These are phyloP conservation scores for Recurvirostra avosetta DNA, from an alignment of 2,113 vertebrate species.

Conservation along the genomic window DNA sequence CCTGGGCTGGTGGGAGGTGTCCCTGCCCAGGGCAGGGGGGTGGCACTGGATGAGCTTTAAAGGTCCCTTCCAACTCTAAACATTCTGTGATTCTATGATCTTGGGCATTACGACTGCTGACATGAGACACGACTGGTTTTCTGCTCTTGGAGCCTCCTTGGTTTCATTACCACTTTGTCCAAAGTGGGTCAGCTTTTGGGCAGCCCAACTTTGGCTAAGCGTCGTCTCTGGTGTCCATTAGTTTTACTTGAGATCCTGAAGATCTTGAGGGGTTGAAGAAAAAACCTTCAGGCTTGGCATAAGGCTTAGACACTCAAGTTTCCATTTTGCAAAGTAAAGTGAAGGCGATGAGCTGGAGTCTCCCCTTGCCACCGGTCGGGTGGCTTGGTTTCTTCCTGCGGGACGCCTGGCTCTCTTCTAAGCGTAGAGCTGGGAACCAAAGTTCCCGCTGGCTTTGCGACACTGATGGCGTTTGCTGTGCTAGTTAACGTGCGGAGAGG, in stretches of 20 bases:
- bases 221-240: not conserved
- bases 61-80: too few species aligned
- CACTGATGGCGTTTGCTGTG: rapidly evolving
- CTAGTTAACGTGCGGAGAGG: not conserved
- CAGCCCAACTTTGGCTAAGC: not conserved
- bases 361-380: rapidly evolving
- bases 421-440: not conserved
- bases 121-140: not conserved
- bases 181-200: not conserved
- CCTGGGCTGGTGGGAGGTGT: too few species aligned
- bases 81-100: too few species aligned
- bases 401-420: not conserved
- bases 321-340: not conserved
- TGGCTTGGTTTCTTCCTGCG: not conserved
- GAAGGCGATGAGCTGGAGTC: not conserved
- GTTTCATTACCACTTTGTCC: rapidly evolving
- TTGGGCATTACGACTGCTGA: not conserved
- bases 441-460: not conserved
- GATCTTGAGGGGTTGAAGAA: not conserved
- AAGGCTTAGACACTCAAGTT: not conserved
- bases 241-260: not conserved
- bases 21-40: too few species aligned
- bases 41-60: too few species aligned
- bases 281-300: not conserved
- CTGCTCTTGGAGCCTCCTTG: not conserved